A percentile compares a stretch with the other conserved stretches of the same genome.
phyloP scores from a whole-genome alignment of 1,140 invertebrate species.

The Neotoxoptera formosana region DNA sequence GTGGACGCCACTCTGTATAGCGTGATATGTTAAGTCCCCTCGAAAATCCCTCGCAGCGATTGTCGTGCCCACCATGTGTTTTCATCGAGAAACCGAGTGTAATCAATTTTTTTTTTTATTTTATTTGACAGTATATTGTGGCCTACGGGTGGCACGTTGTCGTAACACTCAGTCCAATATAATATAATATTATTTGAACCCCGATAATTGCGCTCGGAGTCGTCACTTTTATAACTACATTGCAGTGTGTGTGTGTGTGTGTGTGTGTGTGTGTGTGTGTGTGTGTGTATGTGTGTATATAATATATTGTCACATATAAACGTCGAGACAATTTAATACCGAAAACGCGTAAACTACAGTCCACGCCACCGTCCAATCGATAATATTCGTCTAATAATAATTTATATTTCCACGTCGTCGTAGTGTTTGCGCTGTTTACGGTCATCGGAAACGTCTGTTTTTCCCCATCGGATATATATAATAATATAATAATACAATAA shows the following conservation, averaged over 20 bases:
- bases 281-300: not conserved
- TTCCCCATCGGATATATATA: not conserved
- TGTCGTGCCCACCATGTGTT: not conserved
- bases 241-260: not conserved
- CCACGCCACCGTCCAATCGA: not conserved
- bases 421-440: not conserved
- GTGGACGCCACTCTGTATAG: not conserved
- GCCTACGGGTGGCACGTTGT: not conserved
- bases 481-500: not conserved
- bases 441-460: not conserved
- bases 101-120: constrained; percentile 9
- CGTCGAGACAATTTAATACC: not conserved
- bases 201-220: not conserved
- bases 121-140: not conserved
- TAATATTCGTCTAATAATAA: constrained; percentile 14
- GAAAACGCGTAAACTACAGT: not conserved
- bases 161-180: not conserved
- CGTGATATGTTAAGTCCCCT: not conserved
- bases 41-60: not conserved
- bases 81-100: not conserved
- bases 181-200: not conserved
- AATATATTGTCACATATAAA: not conserved
- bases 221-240: not conserved
- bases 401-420: not conserved
- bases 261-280: too few species aligned